A percentile compares a stretch with the other conserved stretches of the same genome.
Evolutionary conservation across 2,888 invertebrate genomes (phyloP).

Genomic region (Pseudococcus viburni): DNA sequence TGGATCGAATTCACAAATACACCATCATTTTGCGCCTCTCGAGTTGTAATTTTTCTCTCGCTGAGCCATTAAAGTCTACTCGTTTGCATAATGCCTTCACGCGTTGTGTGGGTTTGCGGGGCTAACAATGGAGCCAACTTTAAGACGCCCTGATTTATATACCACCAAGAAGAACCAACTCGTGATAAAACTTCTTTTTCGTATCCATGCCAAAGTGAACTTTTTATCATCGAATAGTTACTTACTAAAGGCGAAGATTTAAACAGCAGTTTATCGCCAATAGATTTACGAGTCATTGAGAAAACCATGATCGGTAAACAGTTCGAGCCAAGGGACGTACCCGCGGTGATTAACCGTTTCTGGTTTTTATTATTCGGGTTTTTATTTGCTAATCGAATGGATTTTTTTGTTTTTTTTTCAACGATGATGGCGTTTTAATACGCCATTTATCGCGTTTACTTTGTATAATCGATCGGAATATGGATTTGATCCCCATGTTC

Average conservation of each 20-base stretch:
- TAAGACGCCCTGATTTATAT: slow-evolving; percentile 22
- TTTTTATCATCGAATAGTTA: slow-evolving; percentile 36
- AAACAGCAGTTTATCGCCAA: slow-evolving; percentile 39
- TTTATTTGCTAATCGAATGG: slow-evolving; percentile 41
- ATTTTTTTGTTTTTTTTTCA: background rate
- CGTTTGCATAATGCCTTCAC: background rate
- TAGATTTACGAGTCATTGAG: slow-evolving; percentile 35
- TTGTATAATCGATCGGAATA: background rate
- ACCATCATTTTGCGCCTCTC: background rate
- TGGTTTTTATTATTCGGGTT: slow-evolving; percentile 48
- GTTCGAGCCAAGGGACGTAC: too few relatives aligned
- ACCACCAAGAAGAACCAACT: background rate
- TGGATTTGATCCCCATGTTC: background rate
- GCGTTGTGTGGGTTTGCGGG: background rate
- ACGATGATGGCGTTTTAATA: slow-evolving; percentile 6
- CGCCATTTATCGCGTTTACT: slow-evolving; percentile 40
- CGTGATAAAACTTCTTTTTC: background rate
- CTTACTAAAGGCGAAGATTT: background rate
- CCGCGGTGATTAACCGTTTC: slow-evolving; percentile 47
- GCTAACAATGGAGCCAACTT: background rate
- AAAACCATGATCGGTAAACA: slow-evolving; percentile 19
- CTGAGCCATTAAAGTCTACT: background rate
- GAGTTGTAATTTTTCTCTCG: background rate
- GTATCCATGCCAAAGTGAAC: slow-evolving; percentile 34
- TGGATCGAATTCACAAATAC: background rate